Percentiles rank a stretch among this genome's conserved stretches.
phyloP scores from a whole-genome alignment of 2,797 vertebrate species.

The Tachyglossus aculeatus region DNA sequence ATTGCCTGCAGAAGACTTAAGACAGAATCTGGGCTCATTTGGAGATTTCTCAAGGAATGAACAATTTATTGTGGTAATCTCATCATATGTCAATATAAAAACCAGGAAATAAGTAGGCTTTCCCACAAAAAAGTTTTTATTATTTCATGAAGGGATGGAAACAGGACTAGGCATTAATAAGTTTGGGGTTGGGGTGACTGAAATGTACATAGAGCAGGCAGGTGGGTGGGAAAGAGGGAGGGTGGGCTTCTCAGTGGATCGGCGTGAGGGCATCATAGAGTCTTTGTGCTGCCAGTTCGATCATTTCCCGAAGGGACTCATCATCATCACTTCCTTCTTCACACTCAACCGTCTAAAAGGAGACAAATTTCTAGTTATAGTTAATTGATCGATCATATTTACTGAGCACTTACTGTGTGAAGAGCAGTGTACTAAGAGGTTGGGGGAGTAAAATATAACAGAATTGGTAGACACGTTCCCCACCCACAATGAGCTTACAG shows the following conservation, averaged over 20 bases:
- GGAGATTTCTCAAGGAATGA: background rate
- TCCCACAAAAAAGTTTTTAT: constrained; percentile 8
- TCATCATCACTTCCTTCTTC: constrained; percentile 87
- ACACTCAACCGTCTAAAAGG: constrained; percentile 81
- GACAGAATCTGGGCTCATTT: no score
- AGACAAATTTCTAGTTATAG: background rate
- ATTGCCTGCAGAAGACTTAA: background rate
- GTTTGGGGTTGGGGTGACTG: background rate
- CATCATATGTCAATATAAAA: background rate
- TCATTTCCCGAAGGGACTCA: constrained; percentile 90
- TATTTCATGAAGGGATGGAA: constrained; percentile 36
- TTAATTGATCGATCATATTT: no score
- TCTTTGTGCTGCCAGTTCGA: constrained; percentile 89
- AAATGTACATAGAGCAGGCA: background rate
- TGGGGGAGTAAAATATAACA: no score
- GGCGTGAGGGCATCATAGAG: constrained; percentile 90
- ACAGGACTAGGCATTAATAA: background rate
- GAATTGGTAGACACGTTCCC: no score
- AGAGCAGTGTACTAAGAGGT: no score
- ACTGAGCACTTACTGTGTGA: no score
- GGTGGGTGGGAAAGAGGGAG: no score
- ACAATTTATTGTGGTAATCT: background rate
- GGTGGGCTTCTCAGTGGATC: constrained; percentile 49
- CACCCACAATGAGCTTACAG: no score
- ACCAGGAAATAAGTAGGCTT: background rate